These are phyloP conservation scores for Paradisaea rubra DNA, from an alignment of 2,113 vertebrate species.

Conservation along the genomic window DNA sequence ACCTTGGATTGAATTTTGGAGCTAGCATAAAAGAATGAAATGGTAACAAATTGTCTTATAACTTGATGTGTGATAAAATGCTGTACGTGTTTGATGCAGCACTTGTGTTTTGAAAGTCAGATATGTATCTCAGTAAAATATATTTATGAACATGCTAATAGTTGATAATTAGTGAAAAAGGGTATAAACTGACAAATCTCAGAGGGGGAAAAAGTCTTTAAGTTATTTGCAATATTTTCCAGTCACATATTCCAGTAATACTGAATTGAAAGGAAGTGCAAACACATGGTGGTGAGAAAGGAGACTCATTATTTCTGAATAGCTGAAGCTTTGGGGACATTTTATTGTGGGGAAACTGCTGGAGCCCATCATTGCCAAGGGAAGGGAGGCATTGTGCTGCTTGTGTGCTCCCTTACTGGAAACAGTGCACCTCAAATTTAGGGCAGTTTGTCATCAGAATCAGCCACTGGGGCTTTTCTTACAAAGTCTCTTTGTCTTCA, in stretches of 20 bases:
- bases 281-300: not conserved
- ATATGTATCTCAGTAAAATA: not conserved
- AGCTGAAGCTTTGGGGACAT: not conserved
- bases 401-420: rapidly evolving
- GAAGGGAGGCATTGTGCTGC: not conserved
- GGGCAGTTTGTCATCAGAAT: not conserved
- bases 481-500: not conserved
- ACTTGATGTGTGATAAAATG: not conserved
- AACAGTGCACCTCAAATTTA: rapidly evolving
- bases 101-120: not conserved
- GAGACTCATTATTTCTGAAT: not conserved
- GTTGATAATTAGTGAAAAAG: not conserved
- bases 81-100: not conserved
- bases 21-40: not conserved
- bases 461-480: not conserved
- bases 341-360: not conserved
- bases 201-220: not conserved
- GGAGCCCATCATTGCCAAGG: not conserved
- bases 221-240: not conserved
- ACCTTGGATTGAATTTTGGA: constrained; percentile 30
- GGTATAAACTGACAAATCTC: not conserved
- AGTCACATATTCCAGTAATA: not conserved
- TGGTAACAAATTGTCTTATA: not conserved
- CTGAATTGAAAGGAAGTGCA: not conserved
- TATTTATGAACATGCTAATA: not conserved